These are phyloP conservation scores for Pandemis corylana DNA, from an alignment of 2,888 invertebrate genomes.

Conservation along the genomic window DNA sequence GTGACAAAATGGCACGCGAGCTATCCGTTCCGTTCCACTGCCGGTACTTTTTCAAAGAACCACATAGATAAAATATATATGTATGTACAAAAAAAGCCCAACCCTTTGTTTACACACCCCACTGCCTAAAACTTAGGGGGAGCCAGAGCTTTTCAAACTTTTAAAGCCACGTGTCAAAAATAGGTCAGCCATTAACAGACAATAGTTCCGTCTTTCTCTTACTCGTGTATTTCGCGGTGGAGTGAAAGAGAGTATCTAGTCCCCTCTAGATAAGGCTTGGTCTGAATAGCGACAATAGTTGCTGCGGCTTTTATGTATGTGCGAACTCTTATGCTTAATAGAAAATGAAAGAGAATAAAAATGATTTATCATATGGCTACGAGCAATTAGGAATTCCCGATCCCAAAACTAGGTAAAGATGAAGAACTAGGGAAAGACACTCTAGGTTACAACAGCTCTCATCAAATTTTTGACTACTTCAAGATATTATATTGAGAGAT, in stretches of 20 bases:
- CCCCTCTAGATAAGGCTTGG: constrained; percentile 28
- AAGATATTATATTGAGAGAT: too few relatives aligned
- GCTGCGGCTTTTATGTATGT: background rate
- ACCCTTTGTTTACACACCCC: constrained; percentile 44
- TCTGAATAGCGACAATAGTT: background rate
- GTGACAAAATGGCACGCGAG: background rate
- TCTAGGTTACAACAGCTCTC: too few relatives aligned
- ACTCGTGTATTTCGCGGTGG: constrained; percentile 18
- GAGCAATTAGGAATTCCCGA: too few relatives aligned
- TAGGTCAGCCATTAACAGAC: constrained; percentile 74
- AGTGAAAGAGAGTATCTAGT: constrained; percentile 25
- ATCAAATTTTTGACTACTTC: too few relatives aligned
- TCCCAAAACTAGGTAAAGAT: too few relatives aligned
- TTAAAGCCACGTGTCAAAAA: constrained; percentile 72
- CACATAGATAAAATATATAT: background rate
- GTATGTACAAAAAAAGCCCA: constrained; percentile 9
- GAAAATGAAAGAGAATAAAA: background rate
- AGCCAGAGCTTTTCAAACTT: constrained; percentile 59
- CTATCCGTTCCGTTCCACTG: background rate
- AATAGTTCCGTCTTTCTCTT: constrained; percentile 58
- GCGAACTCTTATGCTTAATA: background rate
- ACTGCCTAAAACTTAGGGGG: constrained; percentile 41
- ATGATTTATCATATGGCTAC: too few relatives aligned
- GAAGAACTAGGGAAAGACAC: too few relatives aligned
- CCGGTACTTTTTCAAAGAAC: background rate